Evolutionary conservation across 2,113 vertebrate species (phyloP).

Genomic region (Osmerus eperlanus): DNA sequence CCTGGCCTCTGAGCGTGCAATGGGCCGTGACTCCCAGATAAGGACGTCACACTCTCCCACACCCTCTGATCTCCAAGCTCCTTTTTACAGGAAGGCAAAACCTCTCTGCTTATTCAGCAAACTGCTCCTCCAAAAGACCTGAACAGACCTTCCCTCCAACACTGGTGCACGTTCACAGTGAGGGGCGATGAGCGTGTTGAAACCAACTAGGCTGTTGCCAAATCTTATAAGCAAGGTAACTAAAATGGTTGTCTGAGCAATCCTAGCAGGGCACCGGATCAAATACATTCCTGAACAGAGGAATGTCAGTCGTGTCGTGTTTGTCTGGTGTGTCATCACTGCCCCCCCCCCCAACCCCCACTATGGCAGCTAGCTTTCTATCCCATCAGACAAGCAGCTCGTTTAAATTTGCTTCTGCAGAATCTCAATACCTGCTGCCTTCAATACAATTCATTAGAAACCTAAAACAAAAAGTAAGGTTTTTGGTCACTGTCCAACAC

Average conservation of each 20-base stretch:
- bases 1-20: conserved; percentile 55
- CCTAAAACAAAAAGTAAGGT: neutral
- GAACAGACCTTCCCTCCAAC: too few relatives aligned
- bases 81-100: conserved; percentile 8
- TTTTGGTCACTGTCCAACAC: neutral
- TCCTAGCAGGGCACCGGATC: too few relatives aligned
- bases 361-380: neutral
- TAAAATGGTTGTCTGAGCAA: too few relatives aligned
- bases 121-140: neutral
- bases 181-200: too few relatives aligned
- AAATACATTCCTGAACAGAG: neutral
- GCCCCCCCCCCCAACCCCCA: neutral
- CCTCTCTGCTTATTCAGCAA: neutral
- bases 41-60: conserved; percentile 32
- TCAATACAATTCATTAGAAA: neutral
- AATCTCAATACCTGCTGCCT: conserved; percentile 5
- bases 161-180: too few relatives aligned
- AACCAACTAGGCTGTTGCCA: too few relatives aligned
- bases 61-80: conserved; percentile 11
- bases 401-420: neutral
- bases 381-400: neutral
- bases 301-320: neutral
- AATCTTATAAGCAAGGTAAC: too few relatives aligned
- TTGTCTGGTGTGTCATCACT: conserved; percentile 3
- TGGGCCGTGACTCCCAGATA: conserved; percentile 58